Percentiles rank a stretch among this genome's conserved stretches.
phyloP scores from a whole-genome alignment of 2,797 vertebrate species.

The Mus spretus region DNA sequence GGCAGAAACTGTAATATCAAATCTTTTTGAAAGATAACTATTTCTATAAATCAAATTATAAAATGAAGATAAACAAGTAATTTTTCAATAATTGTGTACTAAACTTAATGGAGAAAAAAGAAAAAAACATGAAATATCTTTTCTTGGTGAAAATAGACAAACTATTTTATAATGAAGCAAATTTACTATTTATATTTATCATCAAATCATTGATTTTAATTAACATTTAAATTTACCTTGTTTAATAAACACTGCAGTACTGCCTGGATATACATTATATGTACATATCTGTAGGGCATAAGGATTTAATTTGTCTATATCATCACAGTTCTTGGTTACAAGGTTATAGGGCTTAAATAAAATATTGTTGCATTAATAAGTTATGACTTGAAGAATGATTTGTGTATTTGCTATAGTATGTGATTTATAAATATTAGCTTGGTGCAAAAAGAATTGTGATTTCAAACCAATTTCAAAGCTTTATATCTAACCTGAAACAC shows the following conservation, averaged over 20 bases:
- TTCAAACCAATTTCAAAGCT: not conserved
- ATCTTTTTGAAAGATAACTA: not conserved
- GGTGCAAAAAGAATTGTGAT: not conserved
- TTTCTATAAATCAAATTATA: conserved; percentile 44
- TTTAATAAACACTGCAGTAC: not conserved
- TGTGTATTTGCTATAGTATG: not conserved
- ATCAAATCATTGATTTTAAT: conserved; percentile 1
- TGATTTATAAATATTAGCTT: not conserved
- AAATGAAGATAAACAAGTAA: not conserved
- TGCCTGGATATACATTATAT: not conserved
- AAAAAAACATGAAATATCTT: not conserved
- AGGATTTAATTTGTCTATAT: not conserved
- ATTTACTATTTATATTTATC: not conserved
- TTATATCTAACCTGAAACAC: not conserved
- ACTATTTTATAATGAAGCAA: not conserved
- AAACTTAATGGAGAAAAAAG: not conserved
- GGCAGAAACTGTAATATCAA: conserved; percentile 42
- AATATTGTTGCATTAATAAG: not conserved
- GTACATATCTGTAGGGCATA: not conserved
- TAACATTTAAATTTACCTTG: not conserved
- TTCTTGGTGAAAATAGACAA: not conserved
- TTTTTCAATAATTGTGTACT: conserved; percentile 10
- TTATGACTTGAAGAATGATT: not conserved
- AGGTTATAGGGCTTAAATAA: not conserved
- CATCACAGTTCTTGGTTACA: not conserved